A percentile compares a stretch with the other conserved stretches of the same genome.
These are phyloP conservation scores for Rhyacophila brunnea DNA, from an alignment of 1,140 invertebrate species.

Conservation along the genomic window DNA sequence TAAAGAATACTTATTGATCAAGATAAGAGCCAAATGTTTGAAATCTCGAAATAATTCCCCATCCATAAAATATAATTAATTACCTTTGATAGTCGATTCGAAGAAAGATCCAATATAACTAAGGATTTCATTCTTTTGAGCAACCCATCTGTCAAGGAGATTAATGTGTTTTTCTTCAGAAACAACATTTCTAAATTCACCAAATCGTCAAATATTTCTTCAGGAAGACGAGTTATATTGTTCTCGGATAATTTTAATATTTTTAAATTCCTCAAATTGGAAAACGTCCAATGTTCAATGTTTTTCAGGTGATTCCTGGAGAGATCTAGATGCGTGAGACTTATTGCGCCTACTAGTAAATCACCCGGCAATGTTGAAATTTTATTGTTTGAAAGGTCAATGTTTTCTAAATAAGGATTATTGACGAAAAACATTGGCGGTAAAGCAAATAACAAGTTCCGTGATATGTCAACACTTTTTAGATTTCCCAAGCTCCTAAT, in stretches of 20 bases:
- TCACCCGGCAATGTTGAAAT: constrained; percentile 58
- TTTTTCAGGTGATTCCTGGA: constrained; percentile 59
- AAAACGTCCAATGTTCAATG: constrained; percentile 58
- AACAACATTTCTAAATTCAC: constrained; percentile 56
- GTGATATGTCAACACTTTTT: constrained; percentile 71
- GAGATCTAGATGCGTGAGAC: constrained; percentile 61
- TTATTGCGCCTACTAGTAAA: constrained; percentile 51
- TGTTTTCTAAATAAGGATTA: constrained; percentile 60
- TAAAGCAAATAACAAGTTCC: constrained; percentile 65
- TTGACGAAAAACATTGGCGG: constrained; percentile 63
- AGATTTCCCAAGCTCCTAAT: constrained; percentile 65
- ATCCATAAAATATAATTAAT: too few species aligned
- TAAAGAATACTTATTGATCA: too few species aligned
- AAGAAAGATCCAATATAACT: constrained; percentile 46
- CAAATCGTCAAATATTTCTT: constrained; percentile 57
- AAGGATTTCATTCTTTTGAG: constrained; percentile 45
- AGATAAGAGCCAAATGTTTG: too few species aligned
- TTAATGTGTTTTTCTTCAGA: constrained; percentile 59
- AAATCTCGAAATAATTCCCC: too few species aligned
- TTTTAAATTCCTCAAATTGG: constrained; percentile 55
- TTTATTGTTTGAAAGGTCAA: constrained; percentile 72
- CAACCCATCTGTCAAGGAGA: constrained; percentile 41
- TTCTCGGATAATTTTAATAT: constrained; percentile 62
- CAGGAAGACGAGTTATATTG: constrained; percentile 58
- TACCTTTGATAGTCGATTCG: constrained; percentile 26